Evolutionary conservation across 1,140 invertebrate species (phyloP).

Genomic region (Cyclina sinensis): DNA sequence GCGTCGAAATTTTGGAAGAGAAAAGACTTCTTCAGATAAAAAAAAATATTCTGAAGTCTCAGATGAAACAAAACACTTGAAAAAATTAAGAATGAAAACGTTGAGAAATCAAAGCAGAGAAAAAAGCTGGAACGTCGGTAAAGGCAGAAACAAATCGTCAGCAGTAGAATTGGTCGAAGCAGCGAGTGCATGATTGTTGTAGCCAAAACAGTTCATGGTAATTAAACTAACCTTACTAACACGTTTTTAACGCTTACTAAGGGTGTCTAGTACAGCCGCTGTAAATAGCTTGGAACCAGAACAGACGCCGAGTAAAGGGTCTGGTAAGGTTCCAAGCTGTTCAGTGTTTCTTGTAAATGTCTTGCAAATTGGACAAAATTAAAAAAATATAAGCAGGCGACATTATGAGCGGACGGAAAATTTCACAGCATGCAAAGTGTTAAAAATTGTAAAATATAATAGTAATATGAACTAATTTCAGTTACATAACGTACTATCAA

Average conservation of each 20-base stretch:
- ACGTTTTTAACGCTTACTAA: too few species aligned
- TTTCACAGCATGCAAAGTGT: too few species aligned
- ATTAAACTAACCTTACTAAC: background rate
- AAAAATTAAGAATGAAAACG: slow-evolving; percentile 6
- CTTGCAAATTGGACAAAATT: too few species aligned
- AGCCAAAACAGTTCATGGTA: background rate
- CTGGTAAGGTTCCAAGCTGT: too few species aligned
- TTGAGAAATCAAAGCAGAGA: background rate
- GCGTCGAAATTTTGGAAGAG: background rate
- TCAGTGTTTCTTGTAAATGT: background rate
- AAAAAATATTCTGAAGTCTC: background rate
- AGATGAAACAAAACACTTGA: background rate
- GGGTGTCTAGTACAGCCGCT: too few species aligned
- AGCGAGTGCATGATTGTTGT: background rate
- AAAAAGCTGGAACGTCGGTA: background rate
- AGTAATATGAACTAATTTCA: background rate
- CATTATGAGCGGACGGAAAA: too few species aligned
- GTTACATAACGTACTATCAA: background rate
- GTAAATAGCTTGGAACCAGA: too few species aligned
- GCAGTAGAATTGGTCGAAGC: background rate
- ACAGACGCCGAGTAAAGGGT: too few species aligned
- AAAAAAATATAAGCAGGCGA: too few species aligned
- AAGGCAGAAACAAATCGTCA: slow-evolving; percentile 13
- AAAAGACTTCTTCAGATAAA: background rate
- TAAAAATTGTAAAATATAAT: background rate